phyloP scores from a whole-genome alignment of 1,140 invertebrate genomes.

The Eubasilissa regina region DNA sequence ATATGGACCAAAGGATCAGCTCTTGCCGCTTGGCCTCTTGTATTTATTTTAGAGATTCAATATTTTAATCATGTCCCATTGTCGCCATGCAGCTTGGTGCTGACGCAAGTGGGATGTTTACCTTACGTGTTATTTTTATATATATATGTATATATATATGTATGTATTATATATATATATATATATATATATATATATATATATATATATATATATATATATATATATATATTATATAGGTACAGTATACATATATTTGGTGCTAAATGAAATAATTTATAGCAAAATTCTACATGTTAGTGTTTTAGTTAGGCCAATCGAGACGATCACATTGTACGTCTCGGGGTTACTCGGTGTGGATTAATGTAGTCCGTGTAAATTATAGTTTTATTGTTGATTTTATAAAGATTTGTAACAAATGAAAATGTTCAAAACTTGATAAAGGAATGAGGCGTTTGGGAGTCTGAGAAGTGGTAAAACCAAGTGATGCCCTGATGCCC shows the following conservation, averaged over 20 bases:
- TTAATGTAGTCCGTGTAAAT: conserved; percentile 53
- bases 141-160: conserved; percentile 48
- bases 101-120: conserved; percentile 31
- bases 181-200: conserved; percentile 48
- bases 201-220: conserved; percentile 47
- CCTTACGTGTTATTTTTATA: conserved; percentile 54
- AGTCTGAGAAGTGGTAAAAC: conserved; percentile 1
- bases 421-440: not conserved
- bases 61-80: not conserved
- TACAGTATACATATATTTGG: conserved; percentile 60
- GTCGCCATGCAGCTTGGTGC: no score
- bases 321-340: conserved; percentile 51
- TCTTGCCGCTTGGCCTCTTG: conserved; percentile 5
- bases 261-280: conserved; percentile 61
- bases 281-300: conserved; percentile 56
- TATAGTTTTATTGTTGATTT: conserved; percentile 56
- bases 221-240: no score
- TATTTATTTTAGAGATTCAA: conserved; percentile 18
- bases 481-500: conserved; percentile 50
- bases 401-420: conserved; percentile 44
- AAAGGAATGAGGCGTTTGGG: not conserved
- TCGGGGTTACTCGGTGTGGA: conserved; percentile 42
- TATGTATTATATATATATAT: conserved; percentile 43
- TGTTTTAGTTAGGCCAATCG: conserved; percentile 58
- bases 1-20: conserved; percentile 53